Evolutionary conservation across 2,797 vertebrate species (phyloP), one percentile per base, ranked within the genome.

Genomic region (Alcedo quadribrachys): DNA sequence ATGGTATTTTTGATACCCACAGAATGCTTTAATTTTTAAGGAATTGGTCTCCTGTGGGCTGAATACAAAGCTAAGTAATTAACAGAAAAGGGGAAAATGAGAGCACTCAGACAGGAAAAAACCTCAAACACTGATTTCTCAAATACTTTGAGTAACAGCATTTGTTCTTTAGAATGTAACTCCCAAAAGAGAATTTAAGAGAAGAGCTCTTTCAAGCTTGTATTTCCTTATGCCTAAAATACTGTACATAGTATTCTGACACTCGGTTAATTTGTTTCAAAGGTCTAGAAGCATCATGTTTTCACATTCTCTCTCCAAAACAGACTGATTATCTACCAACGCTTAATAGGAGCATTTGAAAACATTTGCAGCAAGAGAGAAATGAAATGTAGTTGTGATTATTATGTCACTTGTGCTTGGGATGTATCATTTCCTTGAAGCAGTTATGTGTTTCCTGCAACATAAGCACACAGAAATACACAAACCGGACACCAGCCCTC

Each of bases 341-440:
- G 37, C 6, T 60, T 17, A 37, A 25, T 18, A 57, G 4, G 22
- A 69, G 37, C 40, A 9, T 7, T 2, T 10, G 19, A 69, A 86
- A 82, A 74, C 33, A 33, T 28, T 17, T 67, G 57, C 21, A 35
- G 45, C 18, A 30, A 73, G 28, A 50, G 2, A 42, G 46, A 81
- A 81, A 40, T 2, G 5, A 43, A 54, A 46, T 2, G 3, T 0
- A 28, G 27, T 4, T 30, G 55, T 0, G 13, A 66, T 25, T 32
- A n/a, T 2, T 32, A n/a, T 2, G 32, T 37, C 14, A 11, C 10
- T 22, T 30, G 33, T 2, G 25, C 22, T 32, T 33, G 15, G 21
- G 22, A 53, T 12, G 6, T 4, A 13, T 27, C 4, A 25, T 6
- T 90, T 66, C 43, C 67, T 25, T 33, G 24, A 24, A 53, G n/a